Evolutionary conservation across 92 coral and sea anemone species (phyloP).

Genomic region (Paragorgia papillata): DNA sequence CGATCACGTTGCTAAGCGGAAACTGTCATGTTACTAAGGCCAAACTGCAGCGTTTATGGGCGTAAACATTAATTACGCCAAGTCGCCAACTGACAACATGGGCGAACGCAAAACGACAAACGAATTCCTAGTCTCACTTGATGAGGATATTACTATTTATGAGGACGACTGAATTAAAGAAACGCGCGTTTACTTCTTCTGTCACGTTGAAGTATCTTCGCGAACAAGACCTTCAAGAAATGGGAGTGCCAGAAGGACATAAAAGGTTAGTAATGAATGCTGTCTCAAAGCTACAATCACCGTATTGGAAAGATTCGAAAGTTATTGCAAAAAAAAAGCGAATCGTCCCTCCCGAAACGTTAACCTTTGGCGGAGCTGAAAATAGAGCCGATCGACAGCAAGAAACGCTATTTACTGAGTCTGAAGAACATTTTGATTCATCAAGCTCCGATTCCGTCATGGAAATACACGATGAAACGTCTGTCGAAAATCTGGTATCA

Average conservation of each 20-base stretch:
- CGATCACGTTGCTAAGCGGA: conserved; percentile 14
- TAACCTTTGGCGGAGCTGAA: too few relatives aligned
- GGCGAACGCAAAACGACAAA: not conserved
- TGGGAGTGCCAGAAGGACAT: conserved; percentile 30
- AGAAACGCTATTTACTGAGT: too few relatives aligned
- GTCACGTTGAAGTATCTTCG: conserved; percentile 18
- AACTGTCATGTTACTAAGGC: conserved; percentile 12
- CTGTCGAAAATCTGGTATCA: too few relatives aligned
- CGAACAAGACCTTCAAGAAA: conserved; percentile 24
- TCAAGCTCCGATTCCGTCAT: too few relatives aligned
- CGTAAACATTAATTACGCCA: not conserved
- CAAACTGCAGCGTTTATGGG: too few relatives aligned
- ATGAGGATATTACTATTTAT: conserved; percentile 21
- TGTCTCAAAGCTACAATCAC: conserved; percentile 27
- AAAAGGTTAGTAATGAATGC: conserved; percentile 30
- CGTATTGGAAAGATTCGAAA: conserved; percentile 28
- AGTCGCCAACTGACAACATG: not conserved
- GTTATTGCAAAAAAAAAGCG: conserved; percentile 27
- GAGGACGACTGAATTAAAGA: conserved; percentile 15
- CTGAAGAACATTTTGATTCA: too few relatives aligned
- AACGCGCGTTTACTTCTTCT: conserved; percentile 27
- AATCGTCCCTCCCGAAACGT: not conserved
- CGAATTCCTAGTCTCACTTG: not conserved
- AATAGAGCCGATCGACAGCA: too few relatives aligned
- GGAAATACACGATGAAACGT: too few relatives aligned